phyloP scores from a whole-genome alignment of 2,113 vertebrate species.

The Lagopus leucura region DNA sequence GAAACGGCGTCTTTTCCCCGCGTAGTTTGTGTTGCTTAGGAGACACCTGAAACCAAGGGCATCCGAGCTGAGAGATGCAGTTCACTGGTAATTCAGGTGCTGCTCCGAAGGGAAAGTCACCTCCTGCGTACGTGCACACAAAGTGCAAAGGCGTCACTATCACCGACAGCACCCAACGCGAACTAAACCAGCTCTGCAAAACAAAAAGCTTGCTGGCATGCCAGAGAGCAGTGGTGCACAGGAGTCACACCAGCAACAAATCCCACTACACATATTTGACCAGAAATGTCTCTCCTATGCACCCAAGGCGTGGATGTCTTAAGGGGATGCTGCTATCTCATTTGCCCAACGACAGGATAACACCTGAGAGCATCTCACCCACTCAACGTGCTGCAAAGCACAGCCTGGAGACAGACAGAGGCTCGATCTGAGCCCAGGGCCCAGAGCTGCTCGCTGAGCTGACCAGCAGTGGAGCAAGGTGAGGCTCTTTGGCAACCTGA shows the following conservation, averaged over 20 bases:
- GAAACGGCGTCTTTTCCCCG: not conserved
- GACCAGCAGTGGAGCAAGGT: not conserved
- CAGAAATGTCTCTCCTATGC: not conserved
- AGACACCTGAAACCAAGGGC: not conserved
- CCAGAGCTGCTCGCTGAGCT: not conserved
- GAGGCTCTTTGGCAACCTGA: not conserved
- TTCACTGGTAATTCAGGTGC: not conserved
- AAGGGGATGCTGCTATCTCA: not conserved
- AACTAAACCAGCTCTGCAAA: not conserved
- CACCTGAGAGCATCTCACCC: not conserved
- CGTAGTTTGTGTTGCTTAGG: not conserved
- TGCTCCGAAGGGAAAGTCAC: not conserved
- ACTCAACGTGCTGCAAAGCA: not conserved
- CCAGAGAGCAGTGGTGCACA: not conserved
- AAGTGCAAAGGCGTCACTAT: not conserved
- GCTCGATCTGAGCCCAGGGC: not conserved
- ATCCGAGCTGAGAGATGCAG: not conserved
- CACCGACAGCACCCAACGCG: not conserved
- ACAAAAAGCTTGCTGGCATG: not conserved
- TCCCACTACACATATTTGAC: not conserved
- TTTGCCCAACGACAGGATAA: not conserved
- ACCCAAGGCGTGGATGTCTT: not conserved
- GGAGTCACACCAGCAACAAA: not conserved
- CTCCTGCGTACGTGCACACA: fast-evolving
- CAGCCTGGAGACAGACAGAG: not conserved